A percentile compares a stretch with the other conserved stretches of the same genome.
phyloP scores from a whole-genome alignment of 2,888 invertebrate genomes.

The Omphaloscelis lunosa region DNA sequence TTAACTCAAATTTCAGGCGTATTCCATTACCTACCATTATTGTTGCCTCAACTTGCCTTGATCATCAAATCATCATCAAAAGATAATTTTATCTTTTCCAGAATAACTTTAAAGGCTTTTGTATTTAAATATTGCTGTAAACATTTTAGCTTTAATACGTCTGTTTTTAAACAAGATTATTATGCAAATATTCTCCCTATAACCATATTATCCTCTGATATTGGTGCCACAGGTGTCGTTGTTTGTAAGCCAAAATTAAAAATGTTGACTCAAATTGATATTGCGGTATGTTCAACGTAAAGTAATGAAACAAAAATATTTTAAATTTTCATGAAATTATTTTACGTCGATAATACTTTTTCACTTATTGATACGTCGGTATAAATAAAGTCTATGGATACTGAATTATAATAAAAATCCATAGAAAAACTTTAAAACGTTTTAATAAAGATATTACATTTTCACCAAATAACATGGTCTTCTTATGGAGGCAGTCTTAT shows the following conservation, averaged over 20 bases:
- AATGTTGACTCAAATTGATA: conserved; percentile 15
- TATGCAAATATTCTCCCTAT: conserved; percentile 54
- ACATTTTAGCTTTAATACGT: conserved; percentile 2
- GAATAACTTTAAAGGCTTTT: not conserved
- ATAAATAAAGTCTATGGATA: not conserved
- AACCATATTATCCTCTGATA: conserved; percentile 45
- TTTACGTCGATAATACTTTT: not conserved
- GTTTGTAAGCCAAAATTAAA: conserved; percentile 29
- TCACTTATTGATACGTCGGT: not conserved
- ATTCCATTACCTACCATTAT: not conserved
- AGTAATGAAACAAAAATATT: not conserved
- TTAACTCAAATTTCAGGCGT: not conserved
- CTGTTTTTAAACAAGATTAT: conserved; percentile 37
- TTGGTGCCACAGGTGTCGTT: conserved; percentile 51
- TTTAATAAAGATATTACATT: not conserved
- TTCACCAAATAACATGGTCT: not conserved
- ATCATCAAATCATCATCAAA: not conserved
- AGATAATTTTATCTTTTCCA: not conserved
- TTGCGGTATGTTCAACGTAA: not conserved
- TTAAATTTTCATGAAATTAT: not conserved
- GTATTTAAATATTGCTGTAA: not conserved
- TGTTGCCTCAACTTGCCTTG: not conserved
- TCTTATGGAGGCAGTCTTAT: not conserved
- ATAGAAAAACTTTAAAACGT: no score
- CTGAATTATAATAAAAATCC: no score